Evolutionary conservation across 1,140 invertebrate genomes (phyloP).

Genomic region (Oryctes rhinoceros): DNA sequence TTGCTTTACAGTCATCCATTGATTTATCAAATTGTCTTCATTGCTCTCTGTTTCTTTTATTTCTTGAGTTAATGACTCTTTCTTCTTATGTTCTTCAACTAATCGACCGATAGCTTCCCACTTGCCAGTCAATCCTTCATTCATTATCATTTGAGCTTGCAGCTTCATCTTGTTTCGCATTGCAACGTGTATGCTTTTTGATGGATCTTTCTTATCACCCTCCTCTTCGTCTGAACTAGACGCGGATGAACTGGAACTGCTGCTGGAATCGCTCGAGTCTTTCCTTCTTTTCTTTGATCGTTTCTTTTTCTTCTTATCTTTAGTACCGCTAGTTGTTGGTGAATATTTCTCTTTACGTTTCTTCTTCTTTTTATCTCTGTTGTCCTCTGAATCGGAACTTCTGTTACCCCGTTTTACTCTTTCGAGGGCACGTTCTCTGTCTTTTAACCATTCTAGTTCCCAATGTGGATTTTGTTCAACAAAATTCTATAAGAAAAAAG

Average conservation of each 20-base stretch:
- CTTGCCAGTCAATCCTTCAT: slow-evolving; percentile 61
- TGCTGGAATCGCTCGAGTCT: slow-evolving; percentile 55
- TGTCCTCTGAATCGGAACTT: slow-evolving; percentile 49
- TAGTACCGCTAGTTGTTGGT: slow-evolving; percentile 42
- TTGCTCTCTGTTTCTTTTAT: slow-evolving; percentile 52
- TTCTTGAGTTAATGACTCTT: slow-evolving; percentile 50
- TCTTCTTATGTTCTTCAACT: slow-evolving; percentile 62
- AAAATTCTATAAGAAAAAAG: slow-evolving; percentile 69
- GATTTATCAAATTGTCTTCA: slow-evolving; percentile 66
- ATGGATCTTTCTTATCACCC: slow-evolving; percentile 63
- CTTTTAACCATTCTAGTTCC: slow-evolving; percentile 84
- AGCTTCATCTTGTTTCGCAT: slow-evolving; percentile 71
- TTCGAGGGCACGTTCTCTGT: slow-evolving; percentile 77
- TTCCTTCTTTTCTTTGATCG: slow-evolving; percentile 60
- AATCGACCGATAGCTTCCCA: slow-evolving; percentile 59
- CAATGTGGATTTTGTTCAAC: slow-evolving; percentile 83
- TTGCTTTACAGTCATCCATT: slow-evolving; percentile 69
- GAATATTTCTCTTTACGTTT: slow-evolving; percentile 51
- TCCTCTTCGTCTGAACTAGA: slow-evolving; percentile 64
- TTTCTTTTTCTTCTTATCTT: slow-evolving; percentile 59
- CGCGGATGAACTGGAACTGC: slow-evolving; percentile 62
- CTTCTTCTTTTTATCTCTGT: slow-evolving; percentile 48
- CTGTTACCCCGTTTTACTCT: slow-evolving; percentile 53
- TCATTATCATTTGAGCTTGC: slow-evolving; percentile 62
- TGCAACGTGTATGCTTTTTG: slow-evolving; percentile 71